Conservation (phyloP, 2,113 vertebrate species). For the Xiphorhynchus elegans region DNA sequence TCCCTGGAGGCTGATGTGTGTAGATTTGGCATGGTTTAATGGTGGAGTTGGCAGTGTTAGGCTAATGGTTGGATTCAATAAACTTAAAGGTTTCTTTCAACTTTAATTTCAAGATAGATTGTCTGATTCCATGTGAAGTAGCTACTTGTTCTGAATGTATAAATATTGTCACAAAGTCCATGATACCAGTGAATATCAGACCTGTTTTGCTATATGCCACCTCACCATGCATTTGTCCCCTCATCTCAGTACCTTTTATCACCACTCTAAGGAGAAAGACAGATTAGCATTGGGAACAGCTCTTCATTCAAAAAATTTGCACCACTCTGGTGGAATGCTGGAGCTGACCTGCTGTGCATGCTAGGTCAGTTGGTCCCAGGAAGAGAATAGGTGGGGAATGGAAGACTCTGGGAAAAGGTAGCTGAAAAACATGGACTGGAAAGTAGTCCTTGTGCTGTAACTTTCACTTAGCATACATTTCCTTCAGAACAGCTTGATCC, state of each 20-base stretch:
- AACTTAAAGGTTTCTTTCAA: not conserved
- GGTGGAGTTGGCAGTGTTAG: not conserved
- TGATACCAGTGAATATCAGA: not conserved
- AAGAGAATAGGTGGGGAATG: not conserved
- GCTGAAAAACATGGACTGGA: not conserved
- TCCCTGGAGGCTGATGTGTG: not conserved
- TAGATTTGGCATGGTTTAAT: not conserved
- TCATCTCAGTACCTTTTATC: not conserved
- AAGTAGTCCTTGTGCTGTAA: not conserved
- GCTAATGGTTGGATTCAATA: rapidly evolving
- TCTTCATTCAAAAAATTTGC: not conserved
- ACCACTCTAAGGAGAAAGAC: not conserved
- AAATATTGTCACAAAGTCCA: not conserved
- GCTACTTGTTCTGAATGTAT: not conserved
- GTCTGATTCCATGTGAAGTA: not conserved
- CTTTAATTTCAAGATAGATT: not conserved
- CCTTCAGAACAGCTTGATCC: not conserved
- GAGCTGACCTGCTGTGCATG: not conserved
- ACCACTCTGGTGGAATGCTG: not conserved
- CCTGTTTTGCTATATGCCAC: not conserved
- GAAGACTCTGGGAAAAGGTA: not conserved
- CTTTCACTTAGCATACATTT: not conserved
- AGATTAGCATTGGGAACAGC: rapidly evolving
- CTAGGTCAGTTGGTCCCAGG: not conserved
- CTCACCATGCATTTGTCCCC: not conserved